A percentile compares a stretch with the other conserved stretches of the same genome.
Conservation (phyloP, 1,140 invertebrate species). For the Procambarus clarkii region DNA sequence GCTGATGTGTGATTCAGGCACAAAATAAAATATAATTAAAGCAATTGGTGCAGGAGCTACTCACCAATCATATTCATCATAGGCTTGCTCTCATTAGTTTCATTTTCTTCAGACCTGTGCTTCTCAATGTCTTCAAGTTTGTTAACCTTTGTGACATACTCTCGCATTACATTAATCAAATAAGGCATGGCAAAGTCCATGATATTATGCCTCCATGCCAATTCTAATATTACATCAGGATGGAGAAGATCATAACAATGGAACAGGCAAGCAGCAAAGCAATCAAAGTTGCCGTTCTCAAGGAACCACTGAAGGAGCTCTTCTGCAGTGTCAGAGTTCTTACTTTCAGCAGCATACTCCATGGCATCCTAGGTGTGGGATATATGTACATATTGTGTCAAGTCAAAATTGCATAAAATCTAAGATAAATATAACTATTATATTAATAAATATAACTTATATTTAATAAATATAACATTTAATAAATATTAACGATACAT, state of each 20-base stretch:
- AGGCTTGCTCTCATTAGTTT: slow-evolving; percentile 93
- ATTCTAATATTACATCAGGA: slow-evolving; percentile 98
- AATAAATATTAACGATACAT: no score
- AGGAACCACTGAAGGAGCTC: slow-evolving; percentile 98
- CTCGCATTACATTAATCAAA: slow-evolving; percentile 87
- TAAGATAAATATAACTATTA: no score
- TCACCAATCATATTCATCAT: slow-evolving; percentile 73
- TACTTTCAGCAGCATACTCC: slow-evolving; percentile 98
- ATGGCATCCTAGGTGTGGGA: slow-evolving; percentile 88
- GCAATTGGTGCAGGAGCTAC: slow-evolving; percentile 59
- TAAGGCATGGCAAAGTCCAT: slow-evolving; percentile 99
- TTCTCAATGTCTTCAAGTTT: slow-evolving; percentile 93
- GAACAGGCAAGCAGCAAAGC: slow-evolving; percentile 98
- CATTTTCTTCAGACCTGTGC: slow-evolving; percentile 91
- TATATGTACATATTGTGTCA: no score
- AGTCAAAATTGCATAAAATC: no score
- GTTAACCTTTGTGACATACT: slow-evolving; percentile 82
- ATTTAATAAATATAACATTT: no score
- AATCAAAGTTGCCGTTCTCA: slow-evolving; percentile 95
- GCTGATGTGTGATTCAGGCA: background rate
- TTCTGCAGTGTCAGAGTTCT: slow-evolving; percentile 96
- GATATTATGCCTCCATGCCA: slow-evolving; percentile 99
- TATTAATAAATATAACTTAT: no score
- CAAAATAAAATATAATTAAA: background rate
- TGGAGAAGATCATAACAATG: slow-evolving; percentile 99